phyloP scores from a whole-genome alignment of 2,888 invertebrate genomes.

The Lasioglossum morio region DNA sequence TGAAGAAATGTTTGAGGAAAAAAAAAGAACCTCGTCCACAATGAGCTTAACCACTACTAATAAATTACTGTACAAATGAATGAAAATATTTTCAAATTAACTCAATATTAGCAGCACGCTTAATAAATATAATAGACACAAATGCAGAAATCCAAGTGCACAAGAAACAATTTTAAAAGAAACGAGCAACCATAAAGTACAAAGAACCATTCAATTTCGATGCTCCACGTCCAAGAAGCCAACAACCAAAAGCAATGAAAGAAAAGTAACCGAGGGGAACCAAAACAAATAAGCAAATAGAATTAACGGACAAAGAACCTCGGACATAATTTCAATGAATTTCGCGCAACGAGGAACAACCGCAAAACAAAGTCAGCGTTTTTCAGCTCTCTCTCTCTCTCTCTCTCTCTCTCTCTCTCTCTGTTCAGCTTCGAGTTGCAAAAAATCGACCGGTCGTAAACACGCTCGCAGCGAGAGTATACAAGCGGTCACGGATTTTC shows the following conservation, averaged over 20 bases:
- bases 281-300: not conserved
- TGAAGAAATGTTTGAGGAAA: no score
- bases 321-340: conserved; percentile 3
- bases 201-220: not conserved
- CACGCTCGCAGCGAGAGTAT: not conserved
- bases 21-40: no score
- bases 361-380: not conserved
- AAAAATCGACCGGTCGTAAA: not conserved
- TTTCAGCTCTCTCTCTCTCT: not conserved
- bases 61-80: no score
- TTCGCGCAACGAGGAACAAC: not conserved
- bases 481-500: conserved; percentile 18
- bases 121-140: no score
- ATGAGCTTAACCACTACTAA: no score
- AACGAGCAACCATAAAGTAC: not conserved
- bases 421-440: not conserved
- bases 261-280: not conserved
- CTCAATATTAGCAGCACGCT: no score
- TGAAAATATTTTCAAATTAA: no score
- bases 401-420: no score
- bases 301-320: not conserved
- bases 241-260: not conserved
- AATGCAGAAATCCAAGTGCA: no score
- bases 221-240: not conserved
- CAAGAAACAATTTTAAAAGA: not conserved